Conservation (phyloP, 1,140 invertebrate species). For the Wiebesia pumilae region DNA sequence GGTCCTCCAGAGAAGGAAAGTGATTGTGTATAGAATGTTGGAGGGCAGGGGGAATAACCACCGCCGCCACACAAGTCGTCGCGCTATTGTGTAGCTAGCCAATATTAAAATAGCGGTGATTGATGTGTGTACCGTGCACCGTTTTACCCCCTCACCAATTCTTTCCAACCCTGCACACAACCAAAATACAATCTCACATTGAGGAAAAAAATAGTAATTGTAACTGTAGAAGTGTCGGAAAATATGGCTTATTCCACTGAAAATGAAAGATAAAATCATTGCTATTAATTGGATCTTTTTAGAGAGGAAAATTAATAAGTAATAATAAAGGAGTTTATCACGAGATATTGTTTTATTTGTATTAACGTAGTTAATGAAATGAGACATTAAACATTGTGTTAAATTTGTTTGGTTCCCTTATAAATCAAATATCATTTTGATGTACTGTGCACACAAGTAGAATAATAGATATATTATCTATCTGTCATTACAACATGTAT, state of each 20-base stretch:
- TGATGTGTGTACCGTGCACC: slow-evolving; percentile 74
- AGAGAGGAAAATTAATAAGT: background rate
- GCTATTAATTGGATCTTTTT: background rate
- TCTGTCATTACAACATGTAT: background rate
- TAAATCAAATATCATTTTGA: background rate
- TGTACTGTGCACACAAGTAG: background rate
- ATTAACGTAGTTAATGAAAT: no score
- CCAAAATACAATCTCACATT: background rate
- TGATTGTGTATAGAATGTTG: slow-evolving; percentile 9
- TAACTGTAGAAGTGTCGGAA: background rate
- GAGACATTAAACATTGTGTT: background rate
- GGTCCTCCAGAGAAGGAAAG: slow-evolving; percentile 3
- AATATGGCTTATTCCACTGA: background rate
- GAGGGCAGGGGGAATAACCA: slow-evolving; percentile 11
- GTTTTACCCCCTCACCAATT: slow-evolving; percentile 52
- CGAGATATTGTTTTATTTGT: no score
- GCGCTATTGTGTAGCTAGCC: slow-evolving; percentile 72
- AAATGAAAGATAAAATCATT: background rate
- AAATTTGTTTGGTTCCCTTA: background rate
- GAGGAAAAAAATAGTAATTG: background rate
- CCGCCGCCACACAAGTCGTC: slow-evolving; percentile 49
- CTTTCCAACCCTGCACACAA: background rate
- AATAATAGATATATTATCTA: background rate
- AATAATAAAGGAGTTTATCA: background rate
- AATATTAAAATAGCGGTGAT: slow-evolving; percentile 76